Evolutionary conservation across 2,797 vertebrate species (phyloP).

Genomic region (Fratercula arctica): DNA sequence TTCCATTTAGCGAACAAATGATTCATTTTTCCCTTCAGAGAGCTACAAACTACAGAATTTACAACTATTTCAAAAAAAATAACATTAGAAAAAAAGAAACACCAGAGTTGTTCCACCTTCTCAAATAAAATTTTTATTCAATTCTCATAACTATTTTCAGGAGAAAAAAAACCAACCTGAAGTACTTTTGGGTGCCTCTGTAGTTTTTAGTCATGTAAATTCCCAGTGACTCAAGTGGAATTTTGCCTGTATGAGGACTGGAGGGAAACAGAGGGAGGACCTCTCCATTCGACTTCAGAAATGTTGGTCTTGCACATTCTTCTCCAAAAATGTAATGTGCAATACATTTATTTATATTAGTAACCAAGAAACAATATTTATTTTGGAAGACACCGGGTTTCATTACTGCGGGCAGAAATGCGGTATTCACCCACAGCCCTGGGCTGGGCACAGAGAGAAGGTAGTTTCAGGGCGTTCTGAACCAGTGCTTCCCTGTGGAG

Average conservation of each 20-base stretch:
- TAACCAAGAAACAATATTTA: slow-evolving; percentile 63
- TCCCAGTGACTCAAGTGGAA: background rate
- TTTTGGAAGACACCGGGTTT: slow-evolving; percentile 40
- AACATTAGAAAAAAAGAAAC: background rate
- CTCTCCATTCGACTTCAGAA: slow-evolving; percentile 23
- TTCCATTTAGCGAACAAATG: slow-evolving; percentile 64
- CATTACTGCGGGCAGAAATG: slow-evolving; percentile 28
- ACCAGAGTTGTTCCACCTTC: background rate
- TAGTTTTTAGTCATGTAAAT: background rate
- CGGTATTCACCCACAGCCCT: background rate
- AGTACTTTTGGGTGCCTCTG: background rate
- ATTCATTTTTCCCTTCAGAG: slow-evolving; percentile 55
- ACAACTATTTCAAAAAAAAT: slow-evolving; percentile 45
- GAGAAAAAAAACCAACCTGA: background rate
- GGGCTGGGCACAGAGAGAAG: background rate
- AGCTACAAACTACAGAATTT: slow-evolving; percentile 46
- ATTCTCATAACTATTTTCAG: background rate
- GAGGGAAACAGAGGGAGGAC: slow-evolving; percentile 3
- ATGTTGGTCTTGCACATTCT: slow-evolving; percentile 61
- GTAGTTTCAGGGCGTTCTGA: background rate
- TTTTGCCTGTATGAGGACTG: background rate
- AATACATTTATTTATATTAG: slow-evolving; percentile 56
- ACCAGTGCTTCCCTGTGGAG: background rate
- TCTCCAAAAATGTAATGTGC: slow-evolving; percentile 43
- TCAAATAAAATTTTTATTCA: slow-evolving; percentile 46